Evolutionary conservation across 2,113 vertebrate species (phyloP).

Genomic region (Sitta europaea): DNA sequence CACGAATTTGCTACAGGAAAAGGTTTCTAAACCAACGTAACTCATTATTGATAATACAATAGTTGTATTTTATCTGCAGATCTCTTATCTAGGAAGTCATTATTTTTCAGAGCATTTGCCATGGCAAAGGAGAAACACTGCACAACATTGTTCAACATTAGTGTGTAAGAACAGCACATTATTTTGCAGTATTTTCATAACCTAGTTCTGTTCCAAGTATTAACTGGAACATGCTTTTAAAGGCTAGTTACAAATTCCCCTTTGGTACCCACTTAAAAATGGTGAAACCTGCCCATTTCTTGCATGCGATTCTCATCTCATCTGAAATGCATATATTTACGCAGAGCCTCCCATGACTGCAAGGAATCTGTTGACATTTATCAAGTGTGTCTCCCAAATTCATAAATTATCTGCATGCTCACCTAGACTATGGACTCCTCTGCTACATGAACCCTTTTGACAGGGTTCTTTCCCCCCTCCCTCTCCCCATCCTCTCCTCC

Average conservation of each 20-base stretch:
- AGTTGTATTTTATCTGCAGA: background rate
- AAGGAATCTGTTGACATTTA: background rate
- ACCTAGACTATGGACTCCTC: background rate
- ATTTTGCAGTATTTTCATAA: constrained; percentile 7
- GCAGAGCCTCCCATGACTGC: background rate
- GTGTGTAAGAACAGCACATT: background rate
- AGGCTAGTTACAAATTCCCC: background rate
- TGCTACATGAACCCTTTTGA: background rate
- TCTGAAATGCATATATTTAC: background rate
- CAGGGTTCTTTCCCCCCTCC: background rate
- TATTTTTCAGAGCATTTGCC: background rate
- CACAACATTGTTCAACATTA: background rate
- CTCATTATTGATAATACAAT: background rate
- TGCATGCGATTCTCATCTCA: accelerated
- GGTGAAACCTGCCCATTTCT: background rate
- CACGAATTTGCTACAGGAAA: background rate
- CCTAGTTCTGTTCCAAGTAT: background rate
- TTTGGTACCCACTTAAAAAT: accelerated
- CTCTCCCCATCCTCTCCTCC: background rate
- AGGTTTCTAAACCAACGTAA: no score
- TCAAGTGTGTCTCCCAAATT: background rate
- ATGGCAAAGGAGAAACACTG: background rate
- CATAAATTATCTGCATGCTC: background rate
- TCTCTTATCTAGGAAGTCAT: background rate
- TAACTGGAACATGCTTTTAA: background rate